Percentiles rank a stretch among this genome's conserved stretches.
phyloP scores from a whole-genome alignment of 1,140 invertebrate species.

The Zaprionus gabonicus region DNA sequence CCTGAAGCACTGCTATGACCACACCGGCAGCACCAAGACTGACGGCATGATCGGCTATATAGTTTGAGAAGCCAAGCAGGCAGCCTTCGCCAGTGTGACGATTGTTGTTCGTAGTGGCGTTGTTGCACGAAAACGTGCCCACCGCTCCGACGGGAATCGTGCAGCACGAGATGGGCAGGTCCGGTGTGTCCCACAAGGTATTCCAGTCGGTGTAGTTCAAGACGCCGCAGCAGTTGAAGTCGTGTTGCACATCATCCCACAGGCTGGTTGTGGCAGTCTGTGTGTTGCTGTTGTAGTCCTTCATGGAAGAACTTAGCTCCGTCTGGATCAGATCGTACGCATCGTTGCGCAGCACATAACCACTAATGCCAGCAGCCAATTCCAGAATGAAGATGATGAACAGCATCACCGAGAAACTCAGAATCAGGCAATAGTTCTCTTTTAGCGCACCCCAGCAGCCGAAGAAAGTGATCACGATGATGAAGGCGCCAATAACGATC shows the following conservation, averaged over 20 bases:
- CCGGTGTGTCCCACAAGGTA: slow-evolving; percentile 24
- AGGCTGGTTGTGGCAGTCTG: slow-evolving; percentile 81
- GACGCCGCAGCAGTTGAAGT: slow-evolving; percentile 92
- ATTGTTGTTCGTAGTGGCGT: slow-evolving; percentile 40
- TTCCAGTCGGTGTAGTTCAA: slow-evolving; percentile 87
- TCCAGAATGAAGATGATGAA: slow-evolving; percentile 92
- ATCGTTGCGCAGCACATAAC: slow-evolving; percentile 89
- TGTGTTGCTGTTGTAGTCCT: slow-evolving; percentile 83
- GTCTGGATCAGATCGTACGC: slow-evolving; percentile 85
- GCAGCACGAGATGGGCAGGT: slow-evolving; percentile 89
- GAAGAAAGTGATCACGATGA: slow-evolving; percentile 93
- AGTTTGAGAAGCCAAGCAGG: slow-evolving; percentile 86
- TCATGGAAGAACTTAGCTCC: slow-evolving; percentile 86
- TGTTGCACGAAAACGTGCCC: slow-evolving; percentile 84
- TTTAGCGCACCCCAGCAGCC: slow-evolving; percentile 94
- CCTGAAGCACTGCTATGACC: slow-evolving; percentile 91
- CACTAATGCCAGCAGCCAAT: slow-evolving; percentile 92
- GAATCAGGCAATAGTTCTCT: slow-evolving; percentile 92
- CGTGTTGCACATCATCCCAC: slow-evolving; percentile 87
- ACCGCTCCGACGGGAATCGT: slow-evolving; percentile 82
- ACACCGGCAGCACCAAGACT: slow-evolving; percentile 91
- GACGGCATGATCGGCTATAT: slow-evolving; percentile 88
- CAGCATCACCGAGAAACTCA: slow-evolving; percentile 91
- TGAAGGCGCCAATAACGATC: slow-evolving; percentile 91
- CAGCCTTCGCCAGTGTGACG: slow-evolving; percentile 85